Conservation (phyloP, 2,113 vertebrate species). For the Mesoclemmys tuberculata region DNA sequence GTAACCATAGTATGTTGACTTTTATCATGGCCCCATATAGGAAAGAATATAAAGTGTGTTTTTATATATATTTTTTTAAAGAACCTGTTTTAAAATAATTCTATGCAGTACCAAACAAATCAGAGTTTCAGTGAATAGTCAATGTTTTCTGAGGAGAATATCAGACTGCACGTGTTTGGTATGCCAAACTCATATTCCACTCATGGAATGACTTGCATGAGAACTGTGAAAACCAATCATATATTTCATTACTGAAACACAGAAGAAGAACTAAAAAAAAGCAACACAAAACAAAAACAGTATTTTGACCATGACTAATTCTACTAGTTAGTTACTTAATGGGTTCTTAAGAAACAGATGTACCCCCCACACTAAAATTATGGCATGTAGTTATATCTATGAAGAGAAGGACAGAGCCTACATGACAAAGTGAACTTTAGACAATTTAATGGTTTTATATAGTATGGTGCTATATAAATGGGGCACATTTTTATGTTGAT, state of each 20-base stretch:
- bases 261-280: neutral
- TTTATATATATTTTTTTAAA: neutral
- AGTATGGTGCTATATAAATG: neutral
- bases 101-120: neutral
- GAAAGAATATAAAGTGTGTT: neutral
- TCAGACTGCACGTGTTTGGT: neutral
- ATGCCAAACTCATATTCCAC: neutral
- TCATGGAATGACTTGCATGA: neutral
- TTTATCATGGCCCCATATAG: neutral
- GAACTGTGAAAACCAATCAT: neutral
- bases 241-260: neutral
- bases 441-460: neutral
- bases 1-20: neutral
- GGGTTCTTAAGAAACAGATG: neutral
- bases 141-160: neutral
- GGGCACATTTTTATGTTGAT: neutral
- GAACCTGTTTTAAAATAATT: neutral
- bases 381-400: neutral
- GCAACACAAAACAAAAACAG: neutral
- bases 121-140: neutral
- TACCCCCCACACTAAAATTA: neutral
- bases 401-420: neutral
- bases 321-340: accelerated
- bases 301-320: neutral
- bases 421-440: accelerated